phyloP scores from a whole-genome alignment of 2,888 invertebrate species.

The Tenthredo distinguenda region DNA sequence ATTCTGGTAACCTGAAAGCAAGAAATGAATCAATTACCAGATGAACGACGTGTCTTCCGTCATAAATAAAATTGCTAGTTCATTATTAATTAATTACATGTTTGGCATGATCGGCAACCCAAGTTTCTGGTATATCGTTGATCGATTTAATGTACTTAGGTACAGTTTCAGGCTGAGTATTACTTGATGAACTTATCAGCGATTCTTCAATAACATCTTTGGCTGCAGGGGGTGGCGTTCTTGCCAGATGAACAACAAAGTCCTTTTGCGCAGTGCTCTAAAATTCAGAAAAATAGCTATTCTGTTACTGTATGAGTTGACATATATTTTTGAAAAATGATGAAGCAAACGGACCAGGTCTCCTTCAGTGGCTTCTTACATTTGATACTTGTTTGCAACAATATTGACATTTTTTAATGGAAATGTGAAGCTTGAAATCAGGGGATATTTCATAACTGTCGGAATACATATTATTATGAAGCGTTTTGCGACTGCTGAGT shows the following conservation, averaged over 20 bases:
- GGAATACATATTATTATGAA: not conserved
- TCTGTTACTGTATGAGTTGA: not conserved
- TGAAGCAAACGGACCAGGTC: not conserved
- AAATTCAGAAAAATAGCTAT: conserved; percentile 62
- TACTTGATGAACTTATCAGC: conserved; percentile 74
- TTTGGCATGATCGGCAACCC: conserved; percentile 90
- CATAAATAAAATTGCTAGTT: not conserved
- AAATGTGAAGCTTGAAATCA: not conserved
- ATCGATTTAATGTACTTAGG: conserved; percentile 79
- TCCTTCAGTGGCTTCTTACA: not conserved
- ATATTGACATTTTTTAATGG: not conserved
- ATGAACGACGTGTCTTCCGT: conserved; percentile 28
- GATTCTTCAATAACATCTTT: conserved; percentile 77
- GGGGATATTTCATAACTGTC: not conserved
- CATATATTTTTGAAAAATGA: not conserved
- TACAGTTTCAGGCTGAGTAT: conserved; percentile 73
- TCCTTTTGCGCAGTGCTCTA: conserved; percentile 85
- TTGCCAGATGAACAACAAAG: conserved; percentile 89
- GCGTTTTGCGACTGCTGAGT: not conserved
- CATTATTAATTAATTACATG: conserved; percentile 80
- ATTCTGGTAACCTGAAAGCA: conserved; percentile 86
- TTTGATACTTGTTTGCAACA: not conserved
- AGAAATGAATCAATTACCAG: conserved; percentile 12
- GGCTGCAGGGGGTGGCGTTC: conserved; percentile 83
- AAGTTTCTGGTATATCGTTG: conserved; percentile 83